phyloP scores from a whole-genome alignment of 53 echinoderm and acorn worm species.

The Mesocentrotus franciscanus region DNA sequence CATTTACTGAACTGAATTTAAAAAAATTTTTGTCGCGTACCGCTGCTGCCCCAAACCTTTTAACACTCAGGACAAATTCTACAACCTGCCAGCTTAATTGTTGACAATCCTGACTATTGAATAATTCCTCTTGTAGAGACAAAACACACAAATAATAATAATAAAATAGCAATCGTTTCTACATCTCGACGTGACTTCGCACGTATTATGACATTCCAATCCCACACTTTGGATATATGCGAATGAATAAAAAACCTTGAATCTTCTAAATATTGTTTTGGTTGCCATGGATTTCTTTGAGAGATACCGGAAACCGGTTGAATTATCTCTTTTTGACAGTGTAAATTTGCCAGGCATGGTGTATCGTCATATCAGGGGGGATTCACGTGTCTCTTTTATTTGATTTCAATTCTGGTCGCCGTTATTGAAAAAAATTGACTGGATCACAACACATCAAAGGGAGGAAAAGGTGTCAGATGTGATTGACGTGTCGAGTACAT shows the following conservation, averaged over 20 bases:
- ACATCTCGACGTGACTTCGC: background rate
- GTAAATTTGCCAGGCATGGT: background rate
- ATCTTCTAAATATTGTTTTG: background rate
- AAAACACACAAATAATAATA: background rate
- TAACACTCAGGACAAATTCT: too few species aligned
- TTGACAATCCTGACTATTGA: background rate
- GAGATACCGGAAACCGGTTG: background rate
- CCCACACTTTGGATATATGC: background rate
- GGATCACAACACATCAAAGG: constrained; percentile 6
- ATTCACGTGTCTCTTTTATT: background rate
- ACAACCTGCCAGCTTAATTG: too few species aligned
- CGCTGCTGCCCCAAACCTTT: too few species aligned
- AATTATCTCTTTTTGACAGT: constrained; percentile 4
- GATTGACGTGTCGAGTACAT: background rate
- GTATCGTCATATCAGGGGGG: background rate
- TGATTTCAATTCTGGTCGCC: constrained; percentile 29
- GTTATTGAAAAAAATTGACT: constrained; percentile 26
- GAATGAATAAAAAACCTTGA: background rate
- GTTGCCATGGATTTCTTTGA: constrained; percentile 17
- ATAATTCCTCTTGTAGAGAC: background rate
- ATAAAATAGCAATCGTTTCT: background rate
- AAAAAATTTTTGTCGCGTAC: too few species aligned
- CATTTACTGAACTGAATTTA: too few species aligned
- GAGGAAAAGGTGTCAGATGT: background rate
- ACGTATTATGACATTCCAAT: background rate